Percentiles rank a stretch among this genome's conserved stretches.
Conservation (phyloP, 2,888 invertebrate species). For the Platycnemis pennipes region DNA sequence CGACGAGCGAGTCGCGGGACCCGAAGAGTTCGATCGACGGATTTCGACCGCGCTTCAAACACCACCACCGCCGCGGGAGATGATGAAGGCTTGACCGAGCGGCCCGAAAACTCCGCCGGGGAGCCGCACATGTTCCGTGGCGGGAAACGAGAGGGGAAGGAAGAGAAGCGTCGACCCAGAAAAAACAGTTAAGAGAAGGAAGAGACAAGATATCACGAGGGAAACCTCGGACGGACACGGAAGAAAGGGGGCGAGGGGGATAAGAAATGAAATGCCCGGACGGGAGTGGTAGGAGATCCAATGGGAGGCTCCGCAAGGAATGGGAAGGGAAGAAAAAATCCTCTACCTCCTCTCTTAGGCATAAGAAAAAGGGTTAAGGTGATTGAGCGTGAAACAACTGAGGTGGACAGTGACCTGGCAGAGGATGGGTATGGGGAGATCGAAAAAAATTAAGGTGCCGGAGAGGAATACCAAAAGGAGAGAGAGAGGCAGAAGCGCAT, state of each 20-base stretch:
- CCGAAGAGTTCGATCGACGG: neutral
- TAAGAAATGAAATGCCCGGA: constrained; percentile 34
- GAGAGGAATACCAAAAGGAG: neutral
- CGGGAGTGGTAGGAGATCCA: neutral
- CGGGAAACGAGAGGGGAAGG: constrained; percentile 18
- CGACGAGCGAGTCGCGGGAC: neutral
- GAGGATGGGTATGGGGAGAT: neutral
- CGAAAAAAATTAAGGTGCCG: neutral
- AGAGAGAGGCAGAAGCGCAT: constrained; percentile 41
- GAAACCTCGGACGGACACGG: neutral
- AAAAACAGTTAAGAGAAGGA: constrained; percentile 40
- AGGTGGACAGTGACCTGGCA: constrained; percentile 56
- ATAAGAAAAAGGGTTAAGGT: constrained; percentile 53
- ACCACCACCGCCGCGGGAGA: constrained; percentile 32
- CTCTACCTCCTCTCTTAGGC: neutral
- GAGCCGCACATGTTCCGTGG: neutral
- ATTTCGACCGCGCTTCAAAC: neutral
- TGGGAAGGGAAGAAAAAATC: neutral
- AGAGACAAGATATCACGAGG: constrained; percentile 61
- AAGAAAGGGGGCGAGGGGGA: neutral
- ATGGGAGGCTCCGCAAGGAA: neutral
- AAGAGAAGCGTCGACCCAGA: constrained; percentile 41
- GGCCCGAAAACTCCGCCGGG: neutral
- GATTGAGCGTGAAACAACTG: constrained; percentile 64
- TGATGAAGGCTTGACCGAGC: neutral